These are phyloP conservation scores for Pedionomus torquatus DNA, from an alignment of 2,113 vertebrate genomes.

Conservation along the genomic window DNA sequence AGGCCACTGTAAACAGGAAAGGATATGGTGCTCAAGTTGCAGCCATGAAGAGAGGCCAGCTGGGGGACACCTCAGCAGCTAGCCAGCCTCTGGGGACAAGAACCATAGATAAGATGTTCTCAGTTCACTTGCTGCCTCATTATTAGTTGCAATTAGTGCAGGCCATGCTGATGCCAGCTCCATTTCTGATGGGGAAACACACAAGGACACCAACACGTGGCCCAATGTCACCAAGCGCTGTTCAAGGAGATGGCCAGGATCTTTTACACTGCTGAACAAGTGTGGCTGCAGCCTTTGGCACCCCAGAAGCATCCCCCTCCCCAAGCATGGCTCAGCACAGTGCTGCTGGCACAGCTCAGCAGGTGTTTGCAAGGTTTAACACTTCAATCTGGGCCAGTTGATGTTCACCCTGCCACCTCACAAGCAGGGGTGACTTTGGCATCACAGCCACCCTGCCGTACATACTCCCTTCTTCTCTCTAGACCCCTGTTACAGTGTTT, in stretches of 20 bases:
- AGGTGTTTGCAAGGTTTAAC: no score
- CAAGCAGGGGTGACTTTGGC: not conserved
- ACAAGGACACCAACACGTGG: not conserved
- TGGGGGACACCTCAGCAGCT: not conserved
- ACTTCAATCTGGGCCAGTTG: not conserved
- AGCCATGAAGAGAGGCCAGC: not conserved
- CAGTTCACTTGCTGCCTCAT: not conserved
- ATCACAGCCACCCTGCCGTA: rapidly evolving
- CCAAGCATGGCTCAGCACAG: not conserved
- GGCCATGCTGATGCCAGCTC: not conserved
- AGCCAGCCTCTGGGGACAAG: not conserved
- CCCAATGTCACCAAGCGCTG: not conserved
- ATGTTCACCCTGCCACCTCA: not conserved
- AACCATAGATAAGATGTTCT: not conserved
- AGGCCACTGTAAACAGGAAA: not conserved
- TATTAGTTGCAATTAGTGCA: not conserved
- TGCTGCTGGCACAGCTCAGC: rapidly evolving
- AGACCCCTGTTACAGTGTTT: not conserved
- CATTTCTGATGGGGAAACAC: not conserved
- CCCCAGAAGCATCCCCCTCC: rapidly evolving
- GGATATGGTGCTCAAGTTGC: not conserved
- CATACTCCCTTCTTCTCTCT: not conserved
- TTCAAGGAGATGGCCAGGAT: not conserved
- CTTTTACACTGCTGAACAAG: rapidly evolving
- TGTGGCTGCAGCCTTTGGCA: not conserved